Conservation (phyloP, 2,113 vertebrate species). For the Poecile atricapillus region DNA sequence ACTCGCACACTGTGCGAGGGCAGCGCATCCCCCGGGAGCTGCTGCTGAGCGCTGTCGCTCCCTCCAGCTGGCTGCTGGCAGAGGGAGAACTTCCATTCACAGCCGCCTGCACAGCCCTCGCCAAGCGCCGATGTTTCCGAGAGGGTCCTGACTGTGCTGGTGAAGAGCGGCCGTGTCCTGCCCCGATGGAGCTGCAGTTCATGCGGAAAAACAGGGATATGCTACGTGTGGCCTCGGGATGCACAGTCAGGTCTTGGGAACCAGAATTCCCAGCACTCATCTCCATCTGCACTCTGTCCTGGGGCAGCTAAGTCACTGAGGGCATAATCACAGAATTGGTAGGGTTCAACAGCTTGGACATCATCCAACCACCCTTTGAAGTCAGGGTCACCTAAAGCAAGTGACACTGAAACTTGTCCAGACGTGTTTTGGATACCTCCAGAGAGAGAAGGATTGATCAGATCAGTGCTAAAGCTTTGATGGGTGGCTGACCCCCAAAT, state of each 20-base stretch:
- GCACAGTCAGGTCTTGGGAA: background rate
- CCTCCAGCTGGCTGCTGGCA: background rate
- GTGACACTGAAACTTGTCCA: background rate
- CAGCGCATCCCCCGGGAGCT: background rate
- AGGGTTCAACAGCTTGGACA: background rate
- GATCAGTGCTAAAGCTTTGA: background rate
- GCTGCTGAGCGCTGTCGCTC: background rate
- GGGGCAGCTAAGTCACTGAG: background rate
- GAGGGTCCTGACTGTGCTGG: background rate
- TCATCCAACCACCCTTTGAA: background rate
- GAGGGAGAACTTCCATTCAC: background rate
- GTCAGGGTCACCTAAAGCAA: background rate
- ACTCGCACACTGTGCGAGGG: slow-evolving; percentile 25
- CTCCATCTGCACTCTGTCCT: background rate
- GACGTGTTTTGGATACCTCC: background rate
- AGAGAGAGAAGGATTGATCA: background rate
- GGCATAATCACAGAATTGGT: background rate
- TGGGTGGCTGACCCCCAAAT: background rate
- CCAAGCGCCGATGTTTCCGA: background rate
- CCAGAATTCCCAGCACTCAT: background rate
- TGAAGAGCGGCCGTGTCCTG: background rate
- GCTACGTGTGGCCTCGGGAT: background rate
- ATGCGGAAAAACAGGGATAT: background rate
- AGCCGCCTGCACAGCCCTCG: background rate
- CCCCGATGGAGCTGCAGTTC: background rate